A percentile compares a stretch with the other conserved stretches of the same genome.
These are phyloP conservation scores for Parnassius orleans DNA, from an alignment of 2,888 invertebrate species.

Conservation along the genomic window DNA sequence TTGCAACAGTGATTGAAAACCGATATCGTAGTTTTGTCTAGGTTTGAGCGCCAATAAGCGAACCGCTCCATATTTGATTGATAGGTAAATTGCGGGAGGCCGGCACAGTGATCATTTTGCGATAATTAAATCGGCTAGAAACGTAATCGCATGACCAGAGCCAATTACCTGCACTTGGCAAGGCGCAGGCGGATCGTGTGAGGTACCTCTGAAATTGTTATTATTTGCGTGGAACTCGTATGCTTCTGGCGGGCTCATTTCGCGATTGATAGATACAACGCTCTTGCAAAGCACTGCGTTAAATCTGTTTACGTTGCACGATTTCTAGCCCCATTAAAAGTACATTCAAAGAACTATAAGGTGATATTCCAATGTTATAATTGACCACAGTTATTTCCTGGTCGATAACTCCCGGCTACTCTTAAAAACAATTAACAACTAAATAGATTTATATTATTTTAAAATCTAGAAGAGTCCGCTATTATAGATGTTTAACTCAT, in stretches of 20 bases:
- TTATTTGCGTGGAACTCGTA: constrained; percentile 71
- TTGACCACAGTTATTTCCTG: no score
- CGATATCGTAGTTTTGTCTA: constrained; percentile 45
- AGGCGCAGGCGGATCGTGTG: constrained; percentile 73
- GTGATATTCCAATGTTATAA: no score
- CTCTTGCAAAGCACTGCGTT: constrained; percentile 30
- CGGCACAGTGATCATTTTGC: constrained; percentile 75
- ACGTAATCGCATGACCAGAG: constrained; percentile 79
- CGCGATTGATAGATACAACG: constrained; percentile 30
- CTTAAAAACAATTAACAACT: no score
- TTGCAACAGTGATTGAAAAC: constrained; percentile 54
- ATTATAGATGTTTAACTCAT: no score
- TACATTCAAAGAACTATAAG: no score
- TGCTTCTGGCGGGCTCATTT: constrained; percentile 49
- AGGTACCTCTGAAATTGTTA: constrained; percentile 65
- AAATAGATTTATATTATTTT: no score
- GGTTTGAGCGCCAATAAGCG: constrained; percentile 50
- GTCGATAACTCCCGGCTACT: no score
- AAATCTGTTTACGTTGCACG: constrained; percentile 30
- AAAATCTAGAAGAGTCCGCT: no score
- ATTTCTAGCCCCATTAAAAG: background rate
- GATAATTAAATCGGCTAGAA: constrained; percentile 79
- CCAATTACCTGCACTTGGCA: constrained; percentile 74
- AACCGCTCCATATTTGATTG: constrained; percentile 66
- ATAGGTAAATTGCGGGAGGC: constrained; percentile 79